Base-by-base conservation (phyloP, 2,797 vertebrate genomes). In the Poeciliopsis paucimaculata region DNA sequence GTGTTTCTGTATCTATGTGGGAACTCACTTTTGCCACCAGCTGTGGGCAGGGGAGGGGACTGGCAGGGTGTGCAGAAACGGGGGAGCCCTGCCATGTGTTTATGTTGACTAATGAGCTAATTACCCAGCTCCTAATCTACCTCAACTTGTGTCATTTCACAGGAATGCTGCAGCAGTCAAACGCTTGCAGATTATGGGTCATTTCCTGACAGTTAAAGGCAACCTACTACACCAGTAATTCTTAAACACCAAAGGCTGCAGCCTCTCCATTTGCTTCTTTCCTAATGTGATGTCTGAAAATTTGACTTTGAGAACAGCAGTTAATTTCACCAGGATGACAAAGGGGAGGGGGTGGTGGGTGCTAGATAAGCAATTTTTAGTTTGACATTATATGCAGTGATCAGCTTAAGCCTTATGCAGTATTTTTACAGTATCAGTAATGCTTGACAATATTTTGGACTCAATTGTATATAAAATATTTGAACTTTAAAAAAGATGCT, bases 81-180 rank as follows among this genome's bases (percentile, higher is more conserved):
- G 94, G 90, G 88, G 90, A 88, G 88, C 39, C 84, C 85, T 92
- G 89, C 94, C 92, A 93, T 95, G 94, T 96, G 95, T 96, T 95
- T 96, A 95, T 93, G 92, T 94, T 95, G 94, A 95, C 93, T 95
- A 95, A 95, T 95, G 95, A 96, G 95, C 95, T 96, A 96, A 95
- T 96, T 96, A 95, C 94, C 91, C 91, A 88, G 84, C 79, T 91
- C 90, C 93, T 95, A 96, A 95, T 96, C 94, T 94, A 93, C 90
- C 92, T 90, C 92, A 92, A 91, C 94, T 96, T 96, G 95, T 95
- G 94, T 96, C 95, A 96, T 96, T 96, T 95, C 90, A 92, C 94
- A 96, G 94, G 95, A 97, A 96, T 96, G 95, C 94, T 93, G 93
- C 88, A 90, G 91, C 93, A 92, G 90, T 95, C 92, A 95, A 95